Conservation (phyloP, 2,113 vertebrate genomes). For the Struthidea cinerea region DNA sequence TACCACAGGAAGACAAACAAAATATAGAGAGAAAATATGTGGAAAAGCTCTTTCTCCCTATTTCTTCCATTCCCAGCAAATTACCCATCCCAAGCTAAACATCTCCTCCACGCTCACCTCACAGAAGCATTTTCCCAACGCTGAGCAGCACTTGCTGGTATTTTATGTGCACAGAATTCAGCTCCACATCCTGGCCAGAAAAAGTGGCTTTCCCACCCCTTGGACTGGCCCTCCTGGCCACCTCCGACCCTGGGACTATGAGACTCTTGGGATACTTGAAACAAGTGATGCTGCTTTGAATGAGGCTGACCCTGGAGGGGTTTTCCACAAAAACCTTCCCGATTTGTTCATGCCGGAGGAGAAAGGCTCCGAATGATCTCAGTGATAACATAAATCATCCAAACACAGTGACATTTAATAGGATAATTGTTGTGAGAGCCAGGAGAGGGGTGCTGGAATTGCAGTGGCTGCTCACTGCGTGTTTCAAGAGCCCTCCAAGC, state of each 20-base stretch:
- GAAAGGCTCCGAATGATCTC: neutral
- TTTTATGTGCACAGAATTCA: neutral
- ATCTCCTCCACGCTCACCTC: neutral
- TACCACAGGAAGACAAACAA: neutral
- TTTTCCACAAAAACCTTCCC: neutral
- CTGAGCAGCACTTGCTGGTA: neutral
- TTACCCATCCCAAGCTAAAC: neutral
- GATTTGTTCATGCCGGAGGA: neutral
- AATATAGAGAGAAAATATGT: neutral
- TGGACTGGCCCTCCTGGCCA: neutral
- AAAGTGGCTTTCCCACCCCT: neutral
- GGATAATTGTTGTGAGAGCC: neutral
- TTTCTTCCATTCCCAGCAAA: neutral
- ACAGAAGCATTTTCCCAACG: neutral
- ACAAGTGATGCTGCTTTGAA: neutral
- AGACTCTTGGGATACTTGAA: neutral
- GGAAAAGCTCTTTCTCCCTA: neutral
- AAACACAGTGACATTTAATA: neutral
- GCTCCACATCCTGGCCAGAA: neutral
- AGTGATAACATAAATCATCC: neutral
- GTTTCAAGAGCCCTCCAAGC: neutral
- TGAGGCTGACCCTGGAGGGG: neutral
- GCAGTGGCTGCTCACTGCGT: neutral
- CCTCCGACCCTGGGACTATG: neutral
- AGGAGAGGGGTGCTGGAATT: neutral